A percentile compares a stretch with the other conserved stretches of the same genome.
phyloP scores from a whole-genome alignment of 2,797 vertebrate genomes.

The Limosa lapponica region DNA sequence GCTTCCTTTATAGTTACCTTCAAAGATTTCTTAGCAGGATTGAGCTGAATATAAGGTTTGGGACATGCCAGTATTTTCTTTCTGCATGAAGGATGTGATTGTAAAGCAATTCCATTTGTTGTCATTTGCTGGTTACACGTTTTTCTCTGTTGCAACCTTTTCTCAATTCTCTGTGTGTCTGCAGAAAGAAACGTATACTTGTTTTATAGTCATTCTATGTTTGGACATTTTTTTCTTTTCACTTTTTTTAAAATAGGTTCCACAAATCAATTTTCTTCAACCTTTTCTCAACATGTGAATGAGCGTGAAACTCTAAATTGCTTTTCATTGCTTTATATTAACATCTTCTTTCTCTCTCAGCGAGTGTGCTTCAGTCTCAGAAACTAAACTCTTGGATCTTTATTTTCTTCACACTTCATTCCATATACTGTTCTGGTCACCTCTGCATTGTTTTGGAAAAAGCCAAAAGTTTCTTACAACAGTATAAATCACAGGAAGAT shows the following conservation, averaged over 20 bases:
- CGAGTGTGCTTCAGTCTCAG: not conserved
- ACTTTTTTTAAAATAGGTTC: not conserved
- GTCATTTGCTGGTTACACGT: not conserved
- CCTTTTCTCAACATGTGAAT: not conserved
- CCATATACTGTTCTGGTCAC: not conserved
- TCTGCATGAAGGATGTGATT: not conserved
- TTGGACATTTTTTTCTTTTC: not conserved
- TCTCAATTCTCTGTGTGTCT: not conserved
- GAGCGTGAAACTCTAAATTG: slow-evolving; percentile 9
- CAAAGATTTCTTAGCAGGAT: not conserved
- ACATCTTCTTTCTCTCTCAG: not conserved
- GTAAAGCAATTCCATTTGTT: slow-evolving; percentile 4
- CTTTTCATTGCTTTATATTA: slow-evolving; percentile 20
- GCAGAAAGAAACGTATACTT: not conserved
- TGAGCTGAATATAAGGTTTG: not conserved
- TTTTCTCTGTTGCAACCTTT: not conserved
- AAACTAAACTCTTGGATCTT: not conserved
- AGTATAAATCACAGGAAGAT: not conserved
- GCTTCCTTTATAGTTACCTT: slow-evolving; percentile 20
- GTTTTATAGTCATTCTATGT: not conserved
- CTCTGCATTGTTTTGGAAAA: not conserved
- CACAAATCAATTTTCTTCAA: not conserved
- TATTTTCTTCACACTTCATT: not conserved
- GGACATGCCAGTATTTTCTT: not conserved
- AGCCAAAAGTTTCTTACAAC: not conserved